phyloP scores from a whole-genome alignment of 2,797 vertebrate species.

The Scolopax bukidnonensis region DNA sequence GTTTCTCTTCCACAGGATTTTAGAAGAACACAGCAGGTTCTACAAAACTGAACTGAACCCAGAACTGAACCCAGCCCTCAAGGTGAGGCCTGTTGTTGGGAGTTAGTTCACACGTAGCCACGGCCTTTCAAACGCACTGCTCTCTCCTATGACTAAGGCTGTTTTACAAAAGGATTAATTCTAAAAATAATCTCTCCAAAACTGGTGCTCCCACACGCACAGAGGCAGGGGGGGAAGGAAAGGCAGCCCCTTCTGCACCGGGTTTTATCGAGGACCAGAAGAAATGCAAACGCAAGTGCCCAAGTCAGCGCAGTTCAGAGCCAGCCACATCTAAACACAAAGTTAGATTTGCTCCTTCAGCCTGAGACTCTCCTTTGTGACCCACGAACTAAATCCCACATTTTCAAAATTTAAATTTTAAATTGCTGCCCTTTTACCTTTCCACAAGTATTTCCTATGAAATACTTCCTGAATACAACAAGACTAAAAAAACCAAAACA shows the following conservation, averaged over 20 bases:
- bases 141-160: background rate
- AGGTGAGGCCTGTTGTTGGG: background rate
- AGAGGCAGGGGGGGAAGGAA: background rate
- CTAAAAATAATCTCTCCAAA: background rate
- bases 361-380: background rate
- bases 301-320: background rate
- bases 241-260: background rate
- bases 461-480: background rate
- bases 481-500: background rate
- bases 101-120: background rate
- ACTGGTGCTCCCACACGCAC: background rate
- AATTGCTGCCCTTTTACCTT: background rate
- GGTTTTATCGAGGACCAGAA: background rate
- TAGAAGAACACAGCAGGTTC: background rate
- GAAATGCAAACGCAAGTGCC: background rate
- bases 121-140: background rate
- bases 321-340: background rate
- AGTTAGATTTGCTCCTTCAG: background rate
- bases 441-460: background rate
- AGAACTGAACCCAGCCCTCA: too few species aligned
- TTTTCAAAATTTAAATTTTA: background rate
- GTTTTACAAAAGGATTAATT: background rate
- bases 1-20: background rate
- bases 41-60: background rate
- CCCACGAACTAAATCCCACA: accelerated